Percentiles rank a stretch among this genome's conserved stretches.
Conservation (phyloP, 2,888 invertebrate genomes). For the Lycaena phlaeas region DNA sequence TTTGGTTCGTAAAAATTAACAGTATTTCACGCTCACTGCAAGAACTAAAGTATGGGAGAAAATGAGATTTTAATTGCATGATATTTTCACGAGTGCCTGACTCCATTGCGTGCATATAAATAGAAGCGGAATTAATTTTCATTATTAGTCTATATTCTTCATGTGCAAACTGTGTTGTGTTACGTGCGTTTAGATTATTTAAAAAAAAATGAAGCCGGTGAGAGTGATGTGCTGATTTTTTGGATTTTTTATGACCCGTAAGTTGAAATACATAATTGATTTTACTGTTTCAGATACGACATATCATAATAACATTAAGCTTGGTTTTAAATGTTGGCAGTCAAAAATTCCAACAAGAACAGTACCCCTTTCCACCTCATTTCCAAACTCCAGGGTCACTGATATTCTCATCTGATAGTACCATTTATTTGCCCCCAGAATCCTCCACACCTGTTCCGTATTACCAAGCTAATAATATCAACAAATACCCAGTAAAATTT, state of each 20-base stretch:
- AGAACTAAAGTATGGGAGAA: slow-evolving; percentile 34
- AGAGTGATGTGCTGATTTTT: slow-evolving; percentile 47
- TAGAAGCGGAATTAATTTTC: slow-evolving; percentile 71
- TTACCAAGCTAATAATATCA: slow-evolving; percentile 43
- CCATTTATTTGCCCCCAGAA: slow-evolving; percentile 53
- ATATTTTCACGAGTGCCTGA: slow-evolving; percentile 69
- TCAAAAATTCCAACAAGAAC: slow-evolving; percentile 38
- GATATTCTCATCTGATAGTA: slow-evolving; percentile 42
- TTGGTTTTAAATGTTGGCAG: slow-evolving; percentile 31
- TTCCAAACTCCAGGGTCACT: slow-evolving; percentile 38
- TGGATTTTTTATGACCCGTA: slow-evolving; percentile 14
- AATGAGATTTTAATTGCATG: slow-evolving; percentile 39
- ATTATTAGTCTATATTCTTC: slow-evolving; percentile 63
- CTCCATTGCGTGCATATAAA: slow-evolving; percentile 64
- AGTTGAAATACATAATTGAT: slow-evolving; percentile 15
- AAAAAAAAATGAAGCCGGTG: slow-evolving; percentile 63
- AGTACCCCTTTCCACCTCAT: slow-evolving; percentile 46
- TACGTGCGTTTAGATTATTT: slow-evolving; percentile 36
- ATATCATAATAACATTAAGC: slow-evolving; percentile 35
- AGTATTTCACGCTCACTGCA: background rate
- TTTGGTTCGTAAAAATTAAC: background rate
- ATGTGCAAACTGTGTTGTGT: slow-evolving; percentile 55
- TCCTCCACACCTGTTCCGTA: slow-evolving; percentile 47
- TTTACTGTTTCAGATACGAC: slow-evolving; percentile 47
- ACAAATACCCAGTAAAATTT: slow-evolving; percentile 46